These are phyloP conservation scores for Adoxophyes honmai DNA, from an alignment of 1,140 invertebrate species.

Conservation along the genomic window DNA sequence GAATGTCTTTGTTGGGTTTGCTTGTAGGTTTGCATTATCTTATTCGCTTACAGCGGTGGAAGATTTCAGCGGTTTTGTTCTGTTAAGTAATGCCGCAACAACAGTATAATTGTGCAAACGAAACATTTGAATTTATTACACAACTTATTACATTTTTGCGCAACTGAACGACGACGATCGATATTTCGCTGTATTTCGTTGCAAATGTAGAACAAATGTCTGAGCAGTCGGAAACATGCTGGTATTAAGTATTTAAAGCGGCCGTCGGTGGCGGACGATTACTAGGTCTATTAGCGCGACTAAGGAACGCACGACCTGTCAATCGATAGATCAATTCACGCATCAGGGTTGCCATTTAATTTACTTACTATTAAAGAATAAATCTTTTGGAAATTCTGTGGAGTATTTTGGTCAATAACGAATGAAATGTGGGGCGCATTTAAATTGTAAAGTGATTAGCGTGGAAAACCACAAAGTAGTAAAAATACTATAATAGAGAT, in stretches of 20 bases:
- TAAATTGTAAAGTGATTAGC: too few relatives aligned
- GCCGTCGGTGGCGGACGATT: slow-evolving; percentile 33
- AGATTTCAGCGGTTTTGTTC: slow-evolving; percentile 2
- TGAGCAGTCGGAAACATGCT: too few relatives aligned
- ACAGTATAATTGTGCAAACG: neutral
- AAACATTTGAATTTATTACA: neutral
- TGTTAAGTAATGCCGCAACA: neutral
- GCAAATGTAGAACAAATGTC: too few relatives aligned
- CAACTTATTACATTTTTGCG: neutral
- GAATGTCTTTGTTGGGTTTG: slow-evolving; percentile 64
- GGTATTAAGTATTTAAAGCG: neutral
- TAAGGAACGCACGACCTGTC: slow-evolving; percentile 42
- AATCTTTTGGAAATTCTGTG: too few relatives aligned
- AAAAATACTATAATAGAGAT: too few relatives aligned
- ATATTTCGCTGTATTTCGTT: too few relatives aligned
- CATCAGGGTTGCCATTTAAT: slow-evolving; percentile 40
- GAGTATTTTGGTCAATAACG: too few relatives aligned
- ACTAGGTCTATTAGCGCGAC: slow-evolving; percentile 62
- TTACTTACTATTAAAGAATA: too few relatives aligned
- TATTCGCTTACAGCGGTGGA: slow-evolving; percentile 6
- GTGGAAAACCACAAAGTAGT: too few relatives aligned
- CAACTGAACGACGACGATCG: too few relatives aligned
- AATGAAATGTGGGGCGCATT: too few relatives aligned
- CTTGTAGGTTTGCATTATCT: slow-evolving; percentile 24
- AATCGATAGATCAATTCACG: slow-evolving; percentile 40